phyloP scores from a whole-genome alignment of 2,113 vertebrate genomes.

The Lutjanus erythropterus region DNA sequence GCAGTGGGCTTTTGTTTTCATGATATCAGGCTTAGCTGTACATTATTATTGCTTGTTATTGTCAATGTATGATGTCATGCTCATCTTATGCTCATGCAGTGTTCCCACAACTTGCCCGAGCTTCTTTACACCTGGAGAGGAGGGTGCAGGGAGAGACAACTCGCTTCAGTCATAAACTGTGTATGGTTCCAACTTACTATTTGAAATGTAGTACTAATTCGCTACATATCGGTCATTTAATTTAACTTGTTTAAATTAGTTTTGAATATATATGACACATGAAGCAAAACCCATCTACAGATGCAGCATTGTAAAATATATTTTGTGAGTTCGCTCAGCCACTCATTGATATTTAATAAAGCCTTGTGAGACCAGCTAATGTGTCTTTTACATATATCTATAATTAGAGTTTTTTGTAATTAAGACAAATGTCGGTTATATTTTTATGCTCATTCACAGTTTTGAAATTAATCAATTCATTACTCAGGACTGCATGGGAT shows the following conservation, averaged over 20 bases:
- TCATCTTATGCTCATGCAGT: too few species aligned
- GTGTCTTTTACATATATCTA: conserved; percentile 45
- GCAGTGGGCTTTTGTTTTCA: too few species aligned
- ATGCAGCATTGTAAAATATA: conserved; percentile 17
- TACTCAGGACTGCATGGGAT: conserved; percentile 56
- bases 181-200: too few species aligned
- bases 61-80: too few species aligned
- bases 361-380: conserved; percentile 42
- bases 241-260: background rate
- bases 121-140: too few species aligned
- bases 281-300: background rate
- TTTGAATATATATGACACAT: background rate
- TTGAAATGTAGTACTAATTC: too few species aligned
- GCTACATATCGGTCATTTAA: too few species aligned
- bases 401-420: conserved; percentile 56
- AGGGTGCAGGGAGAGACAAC: too few species aligned
- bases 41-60: too few species aligned
- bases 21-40: too few species aligned
- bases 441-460: conserved; percentile 60
- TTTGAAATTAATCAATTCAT: conserved; percentile 65
- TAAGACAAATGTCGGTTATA: conserved; percentile 66
- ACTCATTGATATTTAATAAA: conserved; percentile 65
- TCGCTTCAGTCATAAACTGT: too few species aligned
- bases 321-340: conserved; percentile 31
- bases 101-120: too few species aligned